phyloP scores from a whole-genome alignment of 2,113 vertebrate species.

The Thamnaconus septentrionalis region DNA sequence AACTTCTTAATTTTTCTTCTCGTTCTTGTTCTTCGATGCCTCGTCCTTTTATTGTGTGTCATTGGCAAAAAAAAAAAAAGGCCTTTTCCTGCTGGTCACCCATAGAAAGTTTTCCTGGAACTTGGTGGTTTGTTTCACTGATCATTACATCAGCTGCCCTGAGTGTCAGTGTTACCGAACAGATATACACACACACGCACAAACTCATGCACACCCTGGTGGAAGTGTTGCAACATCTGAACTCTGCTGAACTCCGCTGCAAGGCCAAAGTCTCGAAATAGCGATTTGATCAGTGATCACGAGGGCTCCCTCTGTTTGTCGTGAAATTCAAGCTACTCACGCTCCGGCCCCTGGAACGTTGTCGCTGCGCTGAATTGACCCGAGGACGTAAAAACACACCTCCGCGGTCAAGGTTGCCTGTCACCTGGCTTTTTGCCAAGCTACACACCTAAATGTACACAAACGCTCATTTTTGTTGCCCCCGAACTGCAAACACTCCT shows the following conservation, averaged over 20 bases:
- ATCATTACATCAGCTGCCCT: conserved; percentile 69
- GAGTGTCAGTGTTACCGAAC: conserved; percentile 55
- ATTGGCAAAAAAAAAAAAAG: conserved; percentile 3
- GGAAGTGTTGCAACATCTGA: conserved; percentile 52
- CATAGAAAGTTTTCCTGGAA: conserved; percentile 25
- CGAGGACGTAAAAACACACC: too few relatives aligned
- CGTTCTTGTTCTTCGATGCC: not conserved
- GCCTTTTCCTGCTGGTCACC: not conserved
- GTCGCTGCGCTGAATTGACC: too few relatives aligned
- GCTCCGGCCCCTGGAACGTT: too few relatives aligned
- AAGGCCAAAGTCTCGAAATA: conserved; percentile 42
- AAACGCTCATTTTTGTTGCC: too few relatives aligned
- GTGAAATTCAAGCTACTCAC: not conserved
- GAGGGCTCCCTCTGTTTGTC: not conserved
- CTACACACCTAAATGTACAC: too few relatives aligned
- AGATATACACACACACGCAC: conserved; percentile 64
- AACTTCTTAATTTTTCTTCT: conserved; percentile 59
- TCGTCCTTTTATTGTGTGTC: too few relatives aligned
- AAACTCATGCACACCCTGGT: conserved; percentile 66
- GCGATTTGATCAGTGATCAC: conserved; percentile 17
- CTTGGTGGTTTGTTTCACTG: conserved; percentile 4
- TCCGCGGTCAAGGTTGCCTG: too few relatives aligned
- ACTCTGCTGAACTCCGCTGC: conserved; percentile 44
- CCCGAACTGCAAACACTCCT: too few relatives aligned
- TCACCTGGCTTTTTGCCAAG: too few relatives aligned